Conservation (phyloP, 2,797 vertebrate genomes). For the Etheostoma perlongum region DNA sequence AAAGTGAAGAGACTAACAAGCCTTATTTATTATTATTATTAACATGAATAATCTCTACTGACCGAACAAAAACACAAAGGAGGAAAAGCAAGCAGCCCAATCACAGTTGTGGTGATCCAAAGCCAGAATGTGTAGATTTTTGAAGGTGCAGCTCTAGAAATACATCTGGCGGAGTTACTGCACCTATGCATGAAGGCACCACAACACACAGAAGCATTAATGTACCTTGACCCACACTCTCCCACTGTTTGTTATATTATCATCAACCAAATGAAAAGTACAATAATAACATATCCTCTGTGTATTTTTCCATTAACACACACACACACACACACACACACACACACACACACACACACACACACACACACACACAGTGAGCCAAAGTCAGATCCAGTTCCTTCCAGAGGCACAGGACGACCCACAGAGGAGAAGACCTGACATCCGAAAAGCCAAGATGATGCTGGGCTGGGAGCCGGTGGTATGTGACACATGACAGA, state of each 20-base stretch:
- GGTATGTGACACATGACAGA: constrained; percentile 83
- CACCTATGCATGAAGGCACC: neutral
- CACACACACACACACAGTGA: constrained; percentile 78
- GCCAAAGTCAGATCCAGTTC: constrained; percentile 97
- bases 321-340: neutral
- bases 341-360: constrained; percentile 29
- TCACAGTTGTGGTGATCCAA: neutral
- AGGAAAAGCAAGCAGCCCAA: neutral
- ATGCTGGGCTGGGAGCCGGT: constrained; percentile 97
- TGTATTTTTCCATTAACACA: neutral
- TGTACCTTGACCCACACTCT: neutral
- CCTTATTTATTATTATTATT: neutral
- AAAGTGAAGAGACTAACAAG: neutral
- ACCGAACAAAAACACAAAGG: neutral
- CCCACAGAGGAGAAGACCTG: constrained; percentile 95
- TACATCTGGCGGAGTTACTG: neutral
- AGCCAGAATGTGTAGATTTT: neutral
- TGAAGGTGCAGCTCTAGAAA: neutral
- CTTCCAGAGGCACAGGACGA: constrained; percentile 98
- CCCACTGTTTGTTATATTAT: neutral
- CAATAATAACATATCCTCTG: constrained; percentile 5
- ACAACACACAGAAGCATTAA: neutral
- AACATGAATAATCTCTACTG: neutral
- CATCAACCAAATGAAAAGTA: neutral
- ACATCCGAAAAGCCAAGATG: constrained; percentile 96